Evolutionary conservation across 2,113 vertebrate genomes (phyloP).

Genomic region (Petaurus breviceps): DNA sequence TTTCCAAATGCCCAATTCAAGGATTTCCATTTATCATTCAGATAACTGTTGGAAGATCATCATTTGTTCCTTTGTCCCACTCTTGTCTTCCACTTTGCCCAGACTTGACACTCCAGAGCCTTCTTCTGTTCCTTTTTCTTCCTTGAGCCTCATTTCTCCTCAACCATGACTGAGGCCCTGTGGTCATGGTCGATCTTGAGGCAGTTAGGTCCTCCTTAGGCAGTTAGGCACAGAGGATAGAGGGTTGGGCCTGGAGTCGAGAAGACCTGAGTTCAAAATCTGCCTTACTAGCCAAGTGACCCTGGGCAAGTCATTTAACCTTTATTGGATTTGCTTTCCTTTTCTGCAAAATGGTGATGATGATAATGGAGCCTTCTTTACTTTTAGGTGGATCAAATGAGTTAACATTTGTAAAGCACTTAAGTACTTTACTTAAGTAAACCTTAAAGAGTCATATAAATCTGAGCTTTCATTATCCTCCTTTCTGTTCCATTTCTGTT

Average conservation of each 20-base stretch:
- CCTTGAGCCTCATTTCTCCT: not conserved
- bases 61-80: no score
- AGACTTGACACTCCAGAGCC: not conserved
- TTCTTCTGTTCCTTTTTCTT: not conserved
- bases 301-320: not conserved
- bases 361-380: not conserved
- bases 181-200: not conserved
- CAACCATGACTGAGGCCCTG: not conserved
- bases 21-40: not conserved
- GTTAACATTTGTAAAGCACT: conserved; percentile 11
- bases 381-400: conserved; percentile 5
- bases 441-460: not conserved
- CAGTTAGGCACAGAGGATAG: not conserved
- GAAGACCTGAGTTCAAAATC: not conserved
- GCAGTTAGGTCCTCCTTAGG: no score
- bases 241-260: not conserved
- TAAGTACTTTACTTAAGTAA: no score
- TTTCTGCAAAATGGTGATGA: not conserved
- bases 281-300: not conserved
- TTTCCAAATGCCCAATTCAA: not conserved
- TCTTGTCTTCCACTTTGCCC: not conserved
- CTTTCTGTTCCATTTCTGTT: not conserved
- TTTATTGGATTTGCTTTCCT: not conserved
- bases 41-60: no score
- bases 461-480: not conserved